Percentiles rank a stretch among this genome's conserved stretches.
Conservation (phyloP, 2,797 vertebrate species). For the Diplodus sargus region DNA sequence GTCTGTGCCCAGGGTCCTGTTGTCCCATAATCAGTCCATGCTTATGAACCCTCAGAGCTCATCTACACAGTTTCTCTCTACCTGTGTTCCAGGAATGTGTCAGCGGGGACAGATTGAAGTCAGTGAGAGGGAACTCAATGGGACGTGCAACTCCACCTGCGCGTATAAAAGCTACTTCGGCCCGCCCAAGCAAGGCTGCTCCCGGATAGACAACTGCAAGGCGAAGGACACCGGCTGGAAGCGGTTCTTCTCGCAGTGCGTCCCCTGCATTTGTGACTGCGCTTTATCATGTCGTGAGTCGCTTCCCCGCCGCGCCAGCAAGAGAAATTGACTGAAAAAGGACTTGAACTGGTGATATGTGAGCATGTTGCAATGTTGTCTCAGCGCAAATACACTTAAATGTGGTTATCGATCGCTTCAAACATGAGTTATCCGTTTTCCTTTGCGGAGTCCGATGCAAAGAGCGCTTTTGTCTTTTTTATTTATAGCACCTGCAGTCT, state of each 20-base stretch:
- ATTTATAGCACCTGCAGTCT: slow-evolving; percentile 66
- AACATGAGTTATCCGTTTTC: background rate
- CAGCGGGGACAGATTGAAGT: slow-evolving; percentile 82
- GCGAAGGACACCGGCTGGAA: slow-evolving; percentile 86
- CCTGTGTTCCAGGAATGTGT: slow-evolving; percentile 84
- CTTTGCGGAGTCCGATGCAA: slow-evolving; percentile 1
- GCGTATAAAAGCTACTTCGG: slow-evolving; percentile 78
- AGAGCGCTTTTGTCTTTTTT: slow-evolving; percentile 12
- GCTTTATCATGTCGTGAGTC: slow-evolving; percentile 83
- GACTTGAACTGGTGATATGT: background rate
- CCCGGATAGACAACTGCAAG: slow-evolving; percentile 83
- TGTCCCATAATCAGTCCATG: too few relatives aligned
- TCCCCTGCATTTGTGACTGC: slow-evolving; percentile 88
- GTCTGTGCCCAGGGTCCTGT: too few relatives aligned
- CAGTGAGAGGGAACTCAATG: slow-evolving; percentile 83
- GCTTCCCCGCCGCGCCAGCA: background rate
- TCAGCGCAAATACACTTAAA: slow-evolving; percentile 17
- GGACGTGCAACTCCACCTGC: slow-evolving; percentile 86
- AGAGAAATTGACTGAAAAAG: background rate
- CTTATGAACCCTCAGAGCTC: background rate
- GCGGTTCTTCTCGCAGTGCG: slow-evolving; percentile 85
- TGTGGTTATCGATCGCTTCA: slow-evolving; percentile 20
- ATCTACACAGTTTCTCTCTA: background rate
- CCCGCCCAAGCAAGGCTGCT: slow-evolving; percentile 80
- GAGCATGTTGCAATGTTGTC: slow-evolving; percentile 7